Evolutionary conservation across 2,888 invertebrate genomes (phyloP).

Genomic region (Parnassius mnemosyne): DNA sequence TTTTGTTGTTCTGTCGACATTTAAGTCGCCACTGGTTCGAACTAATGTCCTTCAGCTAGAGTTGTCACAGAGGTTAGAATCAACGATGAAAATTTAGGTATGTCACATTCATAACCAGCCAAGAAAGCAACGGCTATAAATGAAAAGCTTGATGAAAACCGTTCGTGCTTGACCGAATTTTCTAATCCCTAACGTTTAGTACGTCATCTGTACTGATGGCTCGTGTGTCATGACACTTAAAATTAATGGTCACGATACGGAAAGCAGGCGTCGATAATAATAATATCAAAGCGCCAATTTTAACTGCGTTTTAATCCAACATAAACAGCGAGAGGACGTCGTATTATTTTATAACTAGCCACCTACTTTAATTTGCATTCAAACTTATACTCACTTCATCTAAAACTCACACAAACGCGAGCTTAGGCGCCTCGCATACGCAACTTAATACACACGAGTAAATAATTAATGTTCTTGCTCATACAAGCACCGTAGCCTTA

Average conservation of each 20-base stretch:
- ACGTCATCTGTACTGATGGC: no score
- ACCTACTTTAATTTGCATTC: conserved; percentile 17
- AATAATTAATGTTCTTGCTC: conserved; percentile 71
- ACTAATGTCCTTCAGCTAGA: no score
- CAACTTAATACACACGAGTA: conserved; percentile 35
- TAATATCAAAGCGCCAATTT: conserved; percentile 7
- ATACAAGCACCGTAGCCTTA: conserved; percentile 51
- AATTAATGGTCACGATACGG: conserved; percentile 1
- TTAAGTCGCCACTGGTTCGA: no score
- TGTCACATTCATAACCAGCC: no score
- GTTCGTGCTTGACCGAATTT: no score
- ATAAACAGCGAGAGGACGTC: neutral
- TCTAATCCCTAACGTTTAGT: no score
- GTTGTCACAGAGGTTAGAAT: no score
- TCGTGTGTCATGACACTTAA: conserved; percentile 4
- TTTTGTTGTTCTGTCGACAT: no score
- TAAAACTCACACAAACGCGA: conserved; percentile 17
- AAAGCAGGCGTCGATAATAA: neutral
- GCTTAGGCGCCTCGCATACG: conserved; percentile 18
- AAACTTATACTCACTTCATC: conserved; percentile 20
- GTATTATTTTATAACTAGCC: conserved; percentile 11
- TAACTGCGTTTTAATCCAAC: conserved; percentile 7
- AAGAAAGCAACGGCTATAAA: no score
- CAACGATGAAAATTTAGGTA: no score
- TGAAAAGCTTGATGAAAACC: no score